Percentiles rank a stretch among this genome's conserved stretches.
phyloP scores from a whole-genome alignment of 2,888 invertebrate genomes.

The Lepidochitona cinerea region DNA sequence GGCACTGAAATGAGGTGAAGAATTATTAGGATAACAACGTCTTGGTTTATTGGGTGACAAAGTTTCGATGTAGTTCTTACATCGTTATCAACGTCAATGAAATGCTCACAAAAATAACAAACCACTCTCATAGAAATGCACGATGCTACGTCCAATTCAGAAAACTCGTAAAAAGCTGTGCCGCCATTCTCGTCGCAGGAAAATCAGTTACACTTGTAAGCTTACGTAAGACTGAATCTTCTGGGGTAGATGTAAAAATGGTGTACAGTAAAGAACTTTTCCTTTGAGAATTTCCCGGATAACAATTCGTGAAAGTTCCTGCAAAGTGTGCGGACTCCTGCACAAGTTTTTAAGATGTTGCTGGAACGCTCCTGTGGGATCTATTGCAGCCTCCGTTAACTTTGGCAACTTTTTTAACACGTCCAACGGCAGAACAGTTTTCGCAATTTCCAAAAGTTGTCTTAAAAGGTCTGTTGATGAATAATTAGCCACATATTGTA shows the following conservation, averaged over 20 bases:
- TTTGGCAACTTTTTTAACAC: slow-evolving; percentile 11
- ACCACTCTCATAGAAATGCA: no score
- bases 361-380: slow-evolving; percentile 10
- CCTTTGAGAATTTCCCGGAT: slow-evolving; percentile 39
- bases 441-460: slow-evolving; percentile 15
- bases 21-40: no score
- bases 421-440: slow-evolving; percentile 9
- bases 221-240: slow-evolving; percentile 29
- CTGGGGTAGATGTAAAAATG: slow-evolving; percentile 38
- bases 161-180: no score
- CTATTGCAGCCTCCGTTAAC: neutral
- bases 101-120: no score
- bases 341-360: slow-evolving; percentile 3
- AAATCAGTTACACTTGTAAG: slow-evolving; percentile 11
- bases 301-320: slow-evolving; percentile 33
- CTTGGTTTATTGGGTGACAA: no score
- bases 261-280: slow-evolving; percentile 34
- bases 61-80: no score
- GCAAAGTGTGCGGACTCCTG: slow-evolving; percentile 27
- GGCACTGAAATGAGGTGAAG: no score
- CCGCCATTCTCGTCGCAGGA: no score
- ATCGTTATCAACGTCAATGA: no score
- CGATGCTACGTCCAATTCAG: no score
- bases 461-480: slow-evolving; percentile 11
- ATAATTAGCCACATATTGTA: slow-evolving; percentile 14